Evolutionary conservation across 1,140 invertebrate genomes (phyloP).

Genomic region (Solen grandis): DNA sequence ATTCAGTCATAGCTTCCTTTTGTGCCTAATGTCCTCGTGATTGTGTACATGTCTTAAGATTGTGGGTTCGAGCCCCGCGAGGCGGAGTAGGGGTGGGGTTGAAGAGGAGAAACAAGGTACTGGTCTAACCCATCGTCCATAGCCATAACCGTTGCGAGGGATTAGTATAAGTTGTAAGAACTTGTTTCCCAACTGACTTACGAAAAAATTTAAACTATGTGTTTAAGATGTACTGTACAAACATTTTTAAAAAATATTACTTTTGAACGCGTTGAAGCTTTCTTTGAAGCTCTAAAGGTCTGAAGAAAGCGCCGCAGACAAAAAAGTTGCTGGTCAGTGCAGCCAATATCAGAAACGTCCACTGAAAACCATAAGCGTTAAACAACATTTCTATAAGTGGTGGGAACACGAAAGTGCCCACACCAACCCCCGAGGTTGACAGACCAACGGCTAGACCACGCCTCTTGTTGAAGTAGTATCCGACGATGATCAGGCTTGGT

Average conservation of each 20-base stretch:
- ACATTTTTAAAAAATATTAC: not conserved
- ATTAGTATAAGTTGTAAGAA: too few species aligned
- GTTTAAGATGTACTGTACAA: not conserved
- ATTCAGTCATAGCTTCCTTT: too few species aligned
- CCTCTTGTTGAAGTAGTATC: too few species aligned
- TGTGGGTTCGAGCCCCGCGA: too few species aligned
- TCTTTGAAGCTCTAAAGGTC: constrained; percentile 13
- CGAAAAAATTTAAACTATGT: not conserved
- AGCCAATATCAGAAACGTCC: constrained; percentile 28
- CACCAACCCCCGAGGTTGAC: too few species aligned
- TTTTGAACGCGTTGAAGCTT: not conserved
- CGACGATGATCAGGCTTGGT: constrained; percentile 69
- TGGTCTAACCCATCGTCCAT: not conserved
- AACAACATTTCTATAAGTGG: constrained; percentile 69
- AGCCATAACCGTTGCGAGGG: not conserved
- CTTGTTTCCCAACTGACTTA: not conserved
- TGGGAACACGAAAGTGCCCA: constrained; percentile 76
- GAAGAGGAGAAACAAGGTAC: not conserved
- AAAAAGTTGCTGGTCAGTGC: constrained; percentile 23
- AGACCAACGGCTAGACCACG: too few species aligned
- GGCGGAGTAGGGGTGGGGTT: not conserved
- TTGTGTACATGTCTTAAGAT: too few species aligned
- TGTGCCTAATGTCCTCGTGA: too few species aligned
- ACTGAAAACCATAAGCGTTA: constrained; percentile 23
- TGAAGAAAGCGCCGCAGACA: constrained; percentile 17